These are phyloP conservation scores for Junco hyemalis DNA, from an alignment of 2,113 vertebrate genomes.

Conservation along the genomic window DNA sequence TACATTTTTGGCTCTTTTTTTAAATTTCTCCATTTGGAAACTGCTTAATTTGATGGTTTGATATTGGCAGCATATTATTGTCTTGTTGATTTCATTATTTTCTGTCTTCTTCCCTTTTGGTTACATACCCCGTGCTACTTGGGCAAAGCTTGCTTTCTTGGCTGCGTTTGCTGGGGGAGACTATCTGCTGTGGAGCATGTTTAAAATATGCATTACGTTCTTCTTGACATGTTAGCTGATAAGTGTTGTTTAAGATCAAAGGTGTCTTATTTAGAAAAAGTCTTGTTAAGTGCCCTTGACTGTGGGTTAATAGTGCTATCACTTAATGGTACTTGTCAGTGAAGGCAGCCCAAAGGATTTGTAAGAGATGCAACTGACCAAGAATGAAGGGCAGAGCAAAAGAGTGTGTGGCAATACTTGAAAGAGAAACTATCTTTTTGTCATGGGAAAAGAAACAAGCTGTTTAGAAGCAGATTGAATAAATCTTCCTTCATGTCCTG, in stretches of 20 bases:
- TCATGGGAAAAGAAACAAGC: not conserved
- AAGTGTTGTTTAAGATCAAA: conserved; percentile 43
- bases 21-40: not conserved
- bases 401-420: not conserved
- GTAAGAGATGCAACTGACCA: not conserved
- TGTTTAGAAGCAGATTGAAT: not conserved
- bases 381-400: conserved; percentile 28
- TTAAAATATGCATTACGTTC: conserved; percentile 18
- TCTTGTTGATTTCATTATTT: not conserved
- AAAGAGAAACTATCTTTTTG: not conserved
- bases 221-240: not conserved
- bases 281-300: conserved; percentile 28
- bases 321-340: conserved; percentile 1
- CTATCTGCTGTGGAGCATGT: not conserved
- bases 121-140: not conserved
- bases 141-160: not conserved
- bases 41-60: not conserved
- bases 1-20: not conserved
- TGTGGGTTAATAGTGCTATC: conserved; percentile 34
- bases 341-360: not conserved
- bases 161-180: not conserved
- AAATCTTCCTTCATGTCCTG: not conserved
- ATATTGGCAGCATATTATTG: not conserved
- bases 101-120: not conserved
- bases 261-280: conserved; percentile 21